Base-by-base conservation (phyloP, 1,140 invertebrate species). In the Drosophila repleta region DNA sequence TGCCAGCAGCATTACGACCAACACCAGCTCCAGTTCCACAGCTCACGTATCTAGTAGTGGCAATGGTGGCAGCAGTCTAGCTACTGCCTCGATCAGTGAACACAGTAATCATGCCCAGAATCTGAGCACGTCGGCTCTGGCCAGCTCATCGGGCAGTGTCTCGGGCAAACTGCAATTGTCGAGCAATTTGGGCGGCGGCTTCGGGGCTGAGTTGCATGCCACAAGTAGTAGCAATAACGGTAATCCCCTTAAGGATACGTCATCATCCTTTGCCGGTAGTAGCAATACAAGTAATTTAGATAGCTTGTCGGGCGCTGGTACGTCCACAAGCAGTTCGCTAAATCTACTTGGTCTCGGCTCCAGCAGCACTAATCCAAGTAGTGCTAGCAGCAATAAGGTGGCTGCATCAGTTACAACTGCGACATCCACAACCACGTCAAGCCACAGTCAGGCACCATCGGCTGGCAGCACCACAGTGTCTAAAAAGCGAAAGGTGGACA, bases 401-500 rank as follows among this genome's bases (percentile, higher is more conserved):
- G 10, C 51, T 13, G 17, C 41, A 2, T 64, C 67, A 11, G 64
- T 66, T 3, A 51, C 80, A 15, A 43, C 57, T 29, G 58, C 62
- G 18, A 37, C 56, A 35, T 55, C 60, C 2, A 67, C 76, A 26
- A 49, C 67, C 26, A 24, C 65, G 5, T 48, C 65, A 17, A 68
- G 26, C 39, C 65, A 58, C 58, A 49, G 48, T 56, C 37, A 65
- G 35, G 4, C 46, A 11, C 17, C 76, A 4, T 45, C 56, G 2
- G 61, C 65, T 0, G 65, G 49, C 57, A 79, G 55, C 26, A 74
- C 62, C 20, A 45, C 64, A 6, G 64, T 49, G 15, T 79, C 78
- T 0, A 91, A 91, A 57, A 91, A 91, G 24, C 73, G 90, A 3
- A 91, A 91, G 61, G 79, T 74, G 2, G 90, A 91, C 26, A 63